phyloP scores from a whole-genome alignment of 2,113 vertebrate genomes.

The Pseudorectes ferrugineus region DNA sequence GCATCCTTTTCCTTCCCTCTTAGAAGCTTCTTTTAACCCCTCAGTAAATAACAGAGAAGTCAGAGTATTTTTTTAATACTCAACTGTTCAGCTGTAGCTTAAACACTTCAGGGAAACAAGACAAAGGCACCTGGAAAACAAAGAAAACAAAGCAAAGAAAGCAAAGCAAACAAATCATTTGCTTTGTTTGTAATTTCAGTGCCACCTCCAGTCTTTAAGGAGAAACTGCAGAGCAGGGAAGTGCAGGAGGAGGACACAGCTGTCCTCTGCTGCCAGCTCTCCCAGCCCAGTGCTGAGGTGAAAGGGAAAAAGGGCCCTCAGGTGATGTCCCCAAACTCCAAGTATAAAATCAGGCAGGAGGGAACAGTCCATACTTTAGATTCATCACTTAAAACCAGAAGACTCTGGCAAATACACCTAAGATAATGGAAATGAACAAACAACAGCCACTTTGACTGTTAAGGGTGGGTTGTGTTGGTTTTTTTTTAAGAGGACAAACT shows the following conservation, averaged over 20 bases:
- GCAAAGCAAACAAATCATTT: not conserved
- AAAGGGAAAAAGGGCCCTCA: constrained; percentile 73
- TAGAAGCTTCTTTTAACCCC: not conserved
- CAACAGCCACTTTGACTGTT: constrained; percentile 71
- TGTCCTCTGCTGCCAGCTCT: constrained; percentile 72
- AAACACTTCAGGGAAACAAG: rapidly evolving
- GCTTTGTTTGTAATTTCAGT: constrained; percentile 46
- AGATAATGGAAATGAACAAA: constrained; percentile 74
- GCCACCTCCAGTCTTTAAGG: constrained; percentile 70
- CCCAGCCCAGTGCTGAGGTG: constrained; percentile 55
- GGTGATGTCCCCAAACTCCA: constrained; percentile 68
- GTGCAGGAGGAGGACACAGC: constrained; percentile 60
- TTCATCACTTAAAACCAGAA: constrained; percentile 66
- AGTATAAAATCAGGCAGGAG: constrained; percentile 73
- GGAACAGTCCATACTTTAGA: constrained; percentile 61
- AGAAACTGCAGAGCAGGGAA: constrained; percentile 72
- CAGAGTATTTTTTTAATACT: not conserved
- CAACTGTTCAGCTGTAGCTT: not conserved
- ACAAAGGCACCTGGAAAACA: not conserved
- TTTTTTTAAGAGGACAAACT: no score
- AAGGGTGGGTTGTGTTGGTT: constrained; percentile 61
- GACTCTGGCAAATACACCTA: constrained; percentile 79
- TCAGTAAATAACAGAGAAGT: not conserved
- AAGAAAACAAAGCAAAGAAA: not conserved
- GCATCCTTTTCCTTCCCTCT: not conserved